phyloP scores from a whole-genome alignment of 2,113 vertebrate species.

The Triplophysa tibetana region DNA sequence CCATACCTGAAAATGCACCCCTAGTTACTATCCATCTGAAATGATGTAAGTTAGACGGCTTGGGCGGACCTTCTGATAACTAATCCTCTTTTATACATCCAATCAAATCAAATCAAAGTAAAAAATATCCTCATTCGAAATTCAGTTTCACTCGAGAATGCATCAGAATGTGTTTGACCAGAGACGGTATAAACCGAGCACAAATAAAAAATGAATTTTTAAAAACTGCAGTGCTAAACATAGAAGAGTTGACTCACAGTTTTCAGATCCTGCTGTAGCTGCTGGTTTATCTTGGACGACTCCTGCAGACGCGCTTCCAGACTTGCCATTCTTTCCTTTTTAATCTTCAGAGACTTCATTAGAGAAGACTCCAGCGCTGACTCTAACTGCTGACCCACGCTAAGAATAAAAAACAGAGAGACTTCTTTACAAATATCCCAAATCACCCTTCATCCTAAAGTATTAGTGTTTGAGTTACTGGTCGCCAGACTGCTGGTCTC shows the following conservation, averaged over 20 bases:
- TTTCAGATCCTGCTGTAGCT: constrained; percentile 95
- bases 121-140: no score
- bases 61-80: no score
- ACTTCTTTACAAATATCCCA: no score
- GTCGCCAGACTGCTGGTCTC: constrained; percentile 87
- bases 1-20: no score
- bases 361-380: constrained; percentile 93
- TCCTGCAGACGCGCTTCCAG: constrained; percentile 96
- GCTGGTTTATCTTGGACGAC: constrained; percentile 95
- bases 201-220: no score
- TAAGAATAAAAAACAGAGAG: constrained; percentile 41
- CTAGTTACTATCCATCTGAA: no score
- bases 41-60: no score
- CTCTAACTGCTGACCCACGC: constrained; percentile 90
- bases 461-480: constrained; percentile 78
- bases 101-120: no score
- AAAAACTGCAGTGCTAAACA: background rate
- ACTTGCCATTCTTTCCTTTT: constrained; percentile 97
- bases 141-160: no score
- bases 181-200: no score
- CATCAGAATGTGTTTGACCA: no score
- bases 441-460: background rate
- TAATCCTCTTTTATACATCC: no score
- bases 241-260: constrained; percentile 76
- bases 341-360: constrained; percentile 96